Evolutionary conservation across 2,113 vertebrate species (phyloP), one percentile per base, ranked within the genome.

Genomic region (Pholis gunnellus): DNA sequence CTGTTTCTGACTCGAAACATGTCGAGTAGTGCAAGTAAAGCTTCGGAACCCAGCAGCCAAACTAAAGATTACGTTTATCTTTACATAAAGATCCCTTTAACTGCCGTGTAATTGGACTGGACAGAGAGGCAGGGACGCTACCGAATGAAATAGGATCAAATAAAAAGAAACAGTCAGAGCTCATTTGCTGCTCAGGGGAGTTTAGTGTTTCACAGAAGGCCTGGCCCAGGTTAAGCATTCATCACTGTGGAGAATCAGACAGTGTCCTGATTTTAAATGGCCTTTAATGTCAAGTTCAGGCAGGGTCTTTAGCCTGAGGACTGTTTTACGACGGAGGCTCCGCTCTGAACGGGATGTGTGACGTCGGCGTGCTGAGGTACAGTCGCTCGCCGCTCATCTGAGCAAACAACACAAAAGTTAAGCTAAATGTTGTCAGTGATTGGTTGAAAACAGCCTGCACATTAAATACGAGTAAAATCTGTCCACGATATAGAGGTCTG

Each of bases 191-290:
- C 91, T 88, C 90, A 90, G 81, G 76, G 91, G 91, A 92, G 91
- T 94, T 95, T 94, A 94, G 88, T 94, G 92, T 93, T 94, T 94
- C 91, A 93, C 87, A 91, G 93, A 93, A 92, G 88, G 84, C 83
- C 87, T 73, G 84, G 79, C 68, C 81, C 68, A n/a, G 89, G 89
- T 89, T 84, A 89, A 71, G 73, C 89, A 85, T 93, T 86, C 89
- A 93, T 93, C 92, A 88, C 90, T 77, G 78, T 89, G 80, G 91
- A 88, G 89, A 94, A 94, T 93, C 92, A 93, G 92, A 92, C 94
- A 90, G 92, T 90, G 88, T 90, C 80, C 84, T 87, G 87, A 88
- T 92, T 92, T 93, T 92, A 92, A 94, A 92, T 91, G 88, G 87
- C 91, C 85, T 91, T 89, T 93, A 94, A 92, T 87, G 94, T 94